Conservation (phyloP, 2,888 invertebrate species). For the Minunthozetes semirufus region DNA sequence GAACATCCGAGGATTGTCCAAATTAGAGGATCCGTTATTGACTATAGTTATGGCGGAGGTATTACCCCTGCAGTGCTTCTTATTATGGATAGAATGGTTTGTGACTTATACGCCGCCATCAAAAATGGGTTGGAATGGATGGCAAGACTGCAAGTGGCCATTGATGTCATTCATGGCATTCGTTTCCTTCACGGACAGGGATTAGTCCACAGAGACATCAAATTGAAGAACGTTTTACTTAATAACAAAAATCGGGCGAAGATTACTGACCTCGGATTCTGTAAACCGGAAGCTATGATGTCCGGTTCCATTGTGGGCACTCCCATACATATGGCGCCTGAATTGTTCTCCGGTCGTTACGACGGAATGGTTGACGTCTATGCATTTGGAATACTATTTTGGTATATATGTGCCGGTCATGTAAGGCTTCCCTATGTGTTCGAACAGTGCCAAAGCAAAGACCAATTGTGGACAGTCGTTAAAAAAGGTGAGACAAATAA, state of each 20-base stretch:
- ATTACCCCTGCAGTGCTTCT: slow-evolving; percentile 67
- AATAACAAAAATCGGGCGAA: slow-evolving; percentile 66
- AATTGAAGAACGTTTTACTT: slow-evolving; percentile 77
- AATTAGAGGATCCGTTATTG: slow-evolving; percentile 66
- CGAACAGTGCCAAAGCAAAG: slow-evolving; percentile 75
- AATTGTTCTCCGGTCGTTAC: slow-evolving; percentile 70
- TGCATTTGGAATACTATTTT: slow-evolving; percentile 80
- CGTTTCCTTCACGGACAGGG: slow-evolving; percentile 81
- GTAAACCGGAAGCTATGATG: slow-evolving; percentile 82
- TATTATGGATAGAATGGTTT: slow-evolving; percentile 64
- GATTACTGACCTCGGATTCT: slow-evolving; percentile 80
- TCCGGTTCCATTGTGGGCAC: slow-evolving; percentile 80
- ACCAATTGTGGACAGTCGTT: slow-evolving; percentile 76
- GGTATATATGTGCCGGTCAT: slow-evolving; percentile 80
- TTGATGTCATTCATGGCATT: slow-evolving; percentile 78
- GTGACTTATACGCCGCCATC: slow-evolving; percentile 72
- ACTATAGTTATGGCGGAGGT: slow-evolving; percentile 63
- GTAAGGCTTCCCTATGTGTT: slow-evolving; percentile 69
- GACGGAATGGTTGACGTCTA: slow-evolving; percentile 79
- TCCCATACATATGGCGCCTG: slow-evolving; percentile 87
- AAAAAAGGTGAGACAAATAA: slow-evolving; percentile 60
- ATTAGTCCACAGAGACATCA: slow-evolving; percentile 78
- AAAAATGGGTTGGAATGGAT: slow-evolving; percentile 61
- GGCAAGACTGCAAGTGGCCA: slow-evolving; percentile 59
- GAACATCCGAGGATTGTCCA: slow-evolving; percentile 64